Percentiles rank a stretch among this genome's conserved stretches.
Evolutionary conservation across 2,113 vertebrate genomes (phyloP).

Genomic region (Silurus meridionalis): DNA sequence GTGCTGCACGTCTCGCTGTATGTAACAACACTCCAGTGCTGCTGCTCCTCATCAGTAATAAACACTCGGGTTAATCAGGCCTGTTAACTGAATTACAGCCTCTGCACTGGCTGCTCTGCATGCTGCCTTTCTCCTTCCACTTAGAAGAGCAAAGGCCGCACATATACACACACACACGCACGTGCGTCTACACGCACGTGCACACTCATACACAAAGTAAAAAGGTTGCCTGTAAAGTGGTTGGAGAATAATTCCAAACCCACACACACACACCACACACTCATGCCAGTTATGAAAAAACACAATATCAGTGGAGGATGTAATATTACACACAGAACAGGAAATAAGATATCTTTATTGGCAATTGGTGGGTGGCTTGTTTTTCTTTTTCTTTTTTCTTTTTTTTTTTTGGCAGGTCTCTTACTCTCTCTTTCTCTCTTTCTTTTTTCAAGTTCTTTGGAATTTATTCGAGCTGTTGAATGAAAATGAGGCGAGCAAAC

Average conservation of each 20-base stretch:
- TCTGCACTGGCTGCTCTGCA: slow-evolving; percentile 7
- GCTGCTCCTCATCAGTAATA: slow-evolving; percentile 11
- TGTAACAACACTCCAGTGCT: background rate
- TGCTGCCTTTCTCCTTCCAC: background rate
- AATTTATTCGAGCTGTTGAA: too few relatives aligned
- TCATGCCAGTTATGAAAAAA: background rate
- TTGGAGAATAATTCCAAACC: too few relatives aligned
- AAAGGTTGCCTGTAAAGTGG: background rate
- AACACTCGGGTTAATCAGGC: slow-evolving; percentile 13
- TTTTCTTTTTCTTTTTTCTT: background rate
- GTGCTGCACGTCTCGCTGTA: background rate
- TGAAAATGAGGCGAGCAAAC: too few relatives aligned
- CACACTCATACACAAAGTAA: background rate
- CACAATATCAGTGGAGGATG: background rate
- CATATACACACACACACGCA: background rate
- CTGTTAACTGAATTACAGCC: slow-evolving; percentile 24
- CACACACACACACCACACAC: background rate
- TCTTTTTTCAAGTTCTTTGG: background rate
- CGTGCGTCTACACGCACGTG: background rate
- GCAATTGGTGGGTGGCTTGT: background rate
- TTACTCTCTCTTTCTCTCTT: background rate
- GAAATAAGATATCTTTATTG: background rate
- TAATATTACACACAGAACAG: background rate
- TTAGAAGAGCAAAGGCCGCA: background rate
- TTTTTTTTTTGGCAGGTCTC: background rate